A percentile compares a stretch with the other conserved stretches of the same genome.
Conservation (phyloP, 1,140 invertebrate genomes). For the Hyphantria cunea region DNA sequence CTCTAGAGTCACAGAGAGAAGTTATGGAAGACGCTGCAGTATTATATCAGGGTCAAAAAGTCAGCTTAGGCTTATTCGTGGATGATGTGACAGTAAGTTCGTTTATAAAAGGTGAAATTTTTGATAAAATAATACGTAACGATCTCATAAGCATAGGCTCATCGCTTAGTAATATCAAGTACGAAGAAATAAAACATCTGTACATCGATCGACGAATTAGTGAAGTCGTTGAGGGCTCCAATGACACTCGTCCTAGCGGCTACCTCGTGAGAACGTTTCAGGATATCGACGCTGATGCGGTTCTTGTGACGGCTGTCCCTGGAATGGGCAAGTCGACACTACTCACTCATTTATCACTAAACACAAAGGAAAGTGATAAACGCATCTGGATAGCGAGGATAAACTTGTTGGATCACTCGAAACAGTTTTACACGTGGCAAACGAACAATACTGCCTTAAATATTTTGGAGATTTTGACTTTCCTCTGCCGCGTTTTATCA, state of each 20-base stretch:
- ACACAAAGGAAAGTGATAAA: slow-evolving; percentile 1
- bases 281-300: not conserved
- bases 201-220: not conserved
- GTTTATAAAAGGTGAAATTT: not conserved
- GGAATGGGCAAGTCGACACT: slow-evolving; percentile 29
- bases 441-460: slow-evolving; percentile 1
- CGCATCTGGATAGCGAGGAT: slow-evolving; percentile 12
- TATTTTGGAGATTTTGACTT: slow-evolving; percentile 5
- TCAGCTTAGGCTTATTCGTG: slow-evolving; percentile 1
- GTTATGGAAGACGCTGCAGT: slow-evolving; percentile 3
- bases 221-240: not conserved
- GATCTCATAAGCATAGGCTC: slow-evolving; percentile 9
- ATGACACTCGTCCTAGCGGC: not conserved
- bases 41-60: slow-evolving; percentile 12
- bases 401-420: slow-evolving; percentile 11
- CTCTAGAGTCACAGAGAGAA: slow-evolving; percentile 1
- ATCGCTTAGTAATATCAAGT: not conserved
- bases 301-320: slow-evolving; percentile 4
- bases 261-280: not conserved
- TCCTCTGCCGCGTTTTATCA: not conserved
- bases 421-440: slow-evolving; percentile 13
- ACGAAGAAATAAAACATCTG: slow-evolving; percentile 8
- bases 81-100: not conserved
- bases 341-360: slow-evolving; percentile 17
- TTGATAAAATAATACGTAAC: slow-evolving; percentile 11